A percentile compares a stretch with the other conserved stretches of the same genome.
phyloP scores from a whole-genome alignment of 1,140 invertebrate genomes.

The Meloidogyne chitwoodi region DNA sequence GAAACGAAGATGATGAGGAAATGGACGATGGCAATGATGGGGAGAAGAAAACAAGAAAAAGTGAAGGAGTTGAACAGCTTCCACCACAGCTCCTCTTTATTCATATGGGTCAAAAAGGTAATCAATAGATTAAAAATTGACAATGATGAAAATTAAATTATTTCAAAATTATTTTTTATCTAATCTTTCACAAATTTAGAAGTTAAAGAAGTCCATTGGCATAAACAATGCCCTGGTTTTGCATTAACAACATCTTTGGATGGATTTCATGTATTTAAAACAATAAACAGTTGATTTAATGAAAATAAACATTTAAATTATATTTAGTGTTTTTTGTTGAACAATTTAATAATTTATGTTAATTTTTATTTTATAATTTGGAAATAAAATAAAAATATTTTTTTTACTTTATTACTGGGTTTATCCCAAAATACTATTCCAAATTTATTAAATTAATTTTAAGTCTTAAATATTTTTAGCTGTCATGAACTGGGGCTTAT shows the following conservation, averaged over 20 bases:
- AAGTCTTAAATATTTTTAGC: neutral
- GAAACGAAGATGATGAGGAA: neutral
- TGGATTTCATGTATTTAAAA: constrained; percentile 94
- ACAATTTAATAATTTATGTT: neutral
- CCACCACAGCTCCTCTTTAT: constrained; percentile 94
- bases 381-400: neutral
- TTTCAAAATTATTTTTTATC: neutral
- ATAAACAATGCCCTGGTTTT: constrained; percentile 84
- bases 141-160: neutral
- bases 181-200: constrained; percentile 24
- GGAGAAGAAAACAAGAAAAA: constrained; percentile 67
- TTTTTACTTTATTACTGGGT: neutral
- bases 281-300: constrained; percentile 82
- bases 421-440: neutral
- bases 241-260: constrained; percentile 86
- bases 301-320: neutral
- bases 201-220: constrained; percentile 98
- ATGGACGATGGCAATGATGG: constrained; percentile 49
- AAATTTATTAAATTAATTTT: neutral
- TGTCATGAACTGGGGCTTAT: neutral
- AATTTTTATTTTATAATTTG: neutral
- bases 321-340: neutral
- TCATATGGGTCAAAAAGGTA: constrained; percentile 83
- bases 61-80: constrained; percentile 64
- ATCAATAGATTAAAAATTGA: neutral